phyloP scores from a whole-genome alignment of 1,140 invertebrate species.

The Caenorhabditis tropicalis region DNA sequence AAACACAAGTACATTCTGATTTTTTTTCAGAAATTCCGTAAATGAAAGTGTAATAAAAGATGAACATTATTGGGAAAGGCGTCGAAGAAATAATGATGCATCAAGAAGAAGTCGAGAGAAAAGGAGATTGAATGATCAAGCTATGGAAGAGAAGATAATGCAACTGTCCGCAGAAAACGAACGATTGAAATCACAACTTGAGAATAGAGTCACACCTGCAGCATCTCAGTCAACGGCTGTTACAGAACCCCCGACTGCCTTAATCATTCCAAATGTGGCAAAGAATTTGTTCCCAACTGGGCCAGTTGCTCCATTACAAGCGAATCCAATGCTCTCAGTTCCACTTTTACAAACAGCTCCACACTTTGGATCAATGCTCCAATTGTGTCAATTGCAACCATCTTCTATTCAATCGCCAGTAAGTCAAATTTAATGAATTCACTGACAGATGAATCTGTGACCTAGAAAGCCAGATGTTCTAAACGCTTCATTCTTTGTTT shows the following conservation, averaged over 20 bases:
- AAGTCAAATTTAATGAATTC: neutral
- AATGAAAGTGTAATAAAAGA: conserved; percentile 67
- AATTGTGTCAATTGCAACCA: conserved; percentile 16
- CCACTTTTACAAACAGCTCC: conserved; percentile 4
- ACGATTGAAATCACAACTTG: conserved; percentile 51
- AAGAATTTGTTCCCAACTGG: conserved; percentile 11
- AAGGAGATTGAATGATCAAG: conserved; percentile 72
- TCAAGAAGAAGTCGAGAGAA: conserved; percentile 73
- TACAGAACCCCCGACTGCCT: neutral
- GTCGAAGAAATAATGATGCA: conserved; percentile 74
- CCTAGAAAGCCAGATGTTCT: conserved; percentile 48
- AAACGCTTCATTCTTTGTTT: neutral
- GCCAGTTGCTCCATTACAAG: neutral
- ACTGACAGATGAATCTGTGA: conserved; percentile 22
- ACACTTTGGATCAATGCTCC: neutral
- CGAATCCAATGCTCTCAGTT: conserved; percentile 4
- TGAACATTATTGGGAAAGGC: conserved; percentile 73
- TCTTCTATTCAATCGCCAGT: conserved; percentile 11
- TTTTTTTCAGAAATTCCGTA: conserved; percentile 38
- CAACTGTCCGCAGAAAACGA: conserved; percentile 52
- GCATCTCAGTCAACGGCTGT: neutral
- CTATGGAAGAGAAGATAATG: conserved; percentile 56
- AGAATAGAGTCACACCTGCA: neutral
- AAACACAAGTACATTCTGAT: no score
- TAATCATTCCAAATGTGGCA: neutral